Base-by-base conservation (phyloP, 2,888 invertebrate species). In the Oegoconia quadripuncta region DNA sequence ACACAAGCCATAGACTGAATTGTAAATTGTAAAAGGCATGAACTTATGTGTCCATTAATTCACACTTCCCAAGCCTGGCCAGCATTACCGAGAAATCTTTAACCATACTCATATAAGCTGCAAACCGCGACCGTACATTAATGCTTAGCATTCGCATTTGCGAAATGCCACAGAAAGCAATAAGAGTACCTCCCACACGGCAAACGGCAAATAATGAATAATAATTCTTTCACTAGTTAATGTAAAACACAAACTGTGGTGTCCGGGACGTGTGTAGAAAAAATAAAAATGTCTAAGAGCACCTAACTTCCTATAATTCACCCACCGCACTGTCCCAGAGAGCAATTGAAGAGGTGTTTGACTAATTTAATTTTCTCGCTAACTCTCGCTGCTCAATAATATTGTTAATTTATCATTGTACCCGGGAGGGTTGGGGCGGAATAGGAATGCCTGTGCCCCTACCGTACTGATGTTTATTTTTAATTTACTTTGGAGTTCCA, bases 391-490 rank as follows among this genome's bases (percentile, higher is more conserved):
- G 57, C 60, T 62, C 64, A 79, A 75, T 80, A 79, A 57, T 69
- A 75, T 66, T 65, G 76, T 74, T 77, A 79, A 81, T 81, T 80
- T 75, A 80, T 81, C 79, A 79, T 70, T 71, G 64, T 59, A 27
- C 15, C 34, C 9, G 38, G 39, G 37, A 41, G 40, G 41, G 27
- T 32, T 29, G 41, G 26, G 41, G 30, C 35, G 40, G 22, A 41
- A 43, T 44, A 37, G 37, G 49, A 55, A 55, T 54, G 55, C 48
- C 44, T 41, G 45, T 46, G 52, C 46, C 46, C 39, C 44, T 42
- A 34, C 22, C 37, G 37, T 43, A 39, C 41, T 46, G 39, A 41
- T 42, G 42, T 42, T 39, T 37, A 39, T 42, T 42, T 44, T 41
- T 9, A 25, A 20, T 35, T 35, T 20, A 20, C 20, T 35, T 35